These are phyloP conservation scores for Ctenomys sociabilis DNA, from an alignment of 2,113 vertebrate species.

Conservation along the genomic window DNA sequence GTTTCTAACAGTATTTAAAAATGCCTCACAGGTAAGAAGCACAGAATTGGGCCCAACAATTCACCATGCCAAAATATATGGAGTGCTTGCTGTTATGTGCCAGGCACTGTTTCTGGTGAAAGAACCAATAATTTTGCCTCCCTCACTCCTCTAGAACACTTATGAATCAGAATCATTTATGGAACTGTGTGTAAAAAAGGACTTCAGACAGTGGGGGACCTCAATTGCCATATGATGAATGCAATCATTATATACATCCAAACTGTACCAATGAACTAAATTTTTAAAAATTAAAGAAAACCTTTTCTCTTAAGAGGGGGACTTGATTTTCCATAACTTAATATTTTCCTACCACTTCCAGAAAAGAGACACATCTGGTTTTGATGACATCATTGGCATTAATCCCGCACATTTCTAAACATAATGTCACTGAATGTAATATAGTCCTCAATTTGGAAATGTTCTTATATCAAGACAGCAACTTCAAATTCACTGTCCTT, in stretches of 20 bases:
- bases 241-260: not conserved
- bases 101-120: not conserved
- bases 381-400: not conserved
- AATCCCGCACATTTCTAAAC: not conserved
- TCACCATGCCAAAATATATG: not conserved
- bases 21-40: not conserved
- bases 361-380: not conserved
- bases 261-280: not conserved
- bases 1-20: slow-evolving; percentile 16
- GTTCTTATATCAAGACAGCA: not conserved
- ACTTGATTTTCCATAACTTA: not conserved
- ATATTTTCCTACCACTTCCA: slow-evolving; percentile 1
- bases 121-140: not conserved
- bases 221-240: not conserved
- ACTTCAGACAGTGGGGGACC: not conserved
- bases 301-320: not conserved
- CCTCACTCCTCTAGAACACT: not conserved
- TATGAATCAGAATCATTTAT: not conserved
- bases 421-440: not conserved
- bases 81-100: not conserved
- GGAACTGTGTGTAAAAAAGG: not conserved
- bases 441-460: not conserved
- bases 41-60: not conserved
- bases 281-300: not conserved
- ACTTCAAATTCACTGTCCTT: not conserved